These are phyloP conservation scores for Apodemus speciosus DNA, from an alignment of 2,113 vertebrate species.

Conservation along the genomic window DNA sequence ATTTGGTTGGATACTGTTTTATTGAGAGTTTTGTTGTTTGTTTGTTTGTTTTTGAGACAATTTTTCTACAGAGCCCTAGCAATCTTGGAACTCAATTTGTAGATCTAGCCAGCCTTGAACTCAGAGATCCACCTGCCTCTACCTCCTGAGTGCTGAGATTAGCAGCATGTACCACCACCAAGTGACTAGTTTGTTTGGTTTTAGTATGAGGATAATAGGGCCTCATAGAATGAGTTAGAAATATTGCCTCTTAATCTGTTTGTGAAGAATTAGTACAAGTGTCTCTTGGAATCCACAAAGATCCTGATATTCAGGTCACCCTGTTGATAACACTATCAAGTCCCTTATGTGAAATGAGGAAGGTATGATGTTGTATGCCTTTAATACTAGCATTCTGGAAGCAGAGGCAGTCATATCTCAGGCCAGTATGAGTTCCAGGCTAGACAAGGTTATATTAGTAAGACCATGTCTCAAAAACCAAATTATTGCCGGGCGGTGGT, in stretches of 20 bases:
- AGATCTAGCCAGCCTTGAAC: not conserved
- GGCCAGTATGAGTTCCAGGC: not conserved
- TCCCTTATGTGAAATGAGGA: not conserved
- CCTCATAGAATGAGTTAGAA: conserved; percentile 37
- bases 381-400: not conserved
- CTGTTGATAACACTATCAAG: not conserved
- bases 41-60: not conserved
- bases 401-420: not conserved
- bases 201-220: conserved; percentile 42
- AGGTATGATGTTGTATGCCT: not conserved
- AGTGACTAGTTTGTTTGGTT: not conserved
- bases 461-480: no score
- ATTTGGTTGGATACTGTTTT: conserved; percentile 10
- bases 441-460: no score
- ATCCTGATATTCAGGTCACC: not conserved
- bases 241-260: conserved; percentile 12
- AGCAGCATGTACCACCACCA: not conserved
- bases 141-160: not conserved
- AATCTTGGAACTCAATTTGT: not conserved
- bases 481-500: no score
- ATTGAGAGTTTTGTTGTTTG: not conserved
- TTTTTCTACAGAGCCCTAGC: not conserved
- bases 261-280: not conserved
- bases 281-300: not conserved
- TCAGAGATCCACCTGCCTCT: not conserved